Percentiles rank a stretch among this genome's conserved stretches.
Evolutionary conservation across 2,888 invertebrate genomes (phyloP).

Genomic region (Drosophila longiperda): DNA sequence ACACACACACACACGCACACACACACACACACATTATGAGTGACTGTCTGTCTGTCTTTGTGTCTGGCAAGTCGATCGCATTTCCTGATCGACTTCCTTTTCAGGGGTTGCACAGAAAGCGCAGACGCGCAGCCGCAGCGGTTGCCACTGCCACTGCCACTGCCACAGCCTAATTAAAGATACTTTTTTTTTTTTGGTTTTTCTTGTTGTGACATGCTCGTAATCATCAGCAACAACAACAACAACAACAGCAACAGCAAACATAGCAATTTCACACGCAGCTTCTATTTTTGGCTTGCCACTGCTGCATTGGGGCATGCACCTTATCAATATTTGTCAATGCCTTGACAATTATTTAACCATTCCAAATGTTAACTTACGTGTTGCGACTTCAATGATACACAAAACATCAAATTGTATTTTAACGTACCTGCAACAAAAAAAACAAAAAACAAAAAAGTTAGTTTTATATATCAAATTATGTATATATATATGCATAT

Average conservation of each 20-base stretch:
- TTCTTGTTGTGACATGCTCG: slow-evolving; percentile 43
- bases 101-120: slow-evolving; percentile 48
- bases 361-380: slow-evolving; percentile 30
- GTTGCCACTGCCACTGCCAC: slow-evolving; percentile 42
- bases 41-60: neutral
- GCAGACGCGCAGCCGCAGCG: slow-evolving; percentile 38
- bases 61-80: slow-evolving; percentile 16
- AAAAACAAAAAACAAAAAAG: neutral
- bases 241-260: slow-evolving; percentile 15
- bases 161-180: slow-evolving; percentile 49
- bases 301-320: neutral
- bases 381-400: neutral
- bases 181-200: slow-evolving; percentile 13
- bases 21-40: too few relatives aligned
- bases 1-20: too few relatives aligned
- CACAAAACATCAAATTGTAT: neutral
- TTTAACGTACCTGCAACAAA: slow-evolving; percentile 50
- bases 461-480: neutral
- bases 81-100: slow-evolving; percentile 47
- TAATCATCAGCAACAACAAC: slow-evolving; percentile 16
- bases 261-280: slow-evolving; percentile 47
- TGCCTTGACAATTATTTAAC: neutral
- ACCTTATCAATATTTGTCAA: neutral
- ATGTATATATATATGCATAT: neutral
- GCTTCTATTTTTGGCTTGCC: slow-evolving; percentile 34